These are phyloP conservation scores for Delphinus delphis DNA, from an alignment of 2,113 vertebrate genomes.

Conservation along the genomic window DNA sequence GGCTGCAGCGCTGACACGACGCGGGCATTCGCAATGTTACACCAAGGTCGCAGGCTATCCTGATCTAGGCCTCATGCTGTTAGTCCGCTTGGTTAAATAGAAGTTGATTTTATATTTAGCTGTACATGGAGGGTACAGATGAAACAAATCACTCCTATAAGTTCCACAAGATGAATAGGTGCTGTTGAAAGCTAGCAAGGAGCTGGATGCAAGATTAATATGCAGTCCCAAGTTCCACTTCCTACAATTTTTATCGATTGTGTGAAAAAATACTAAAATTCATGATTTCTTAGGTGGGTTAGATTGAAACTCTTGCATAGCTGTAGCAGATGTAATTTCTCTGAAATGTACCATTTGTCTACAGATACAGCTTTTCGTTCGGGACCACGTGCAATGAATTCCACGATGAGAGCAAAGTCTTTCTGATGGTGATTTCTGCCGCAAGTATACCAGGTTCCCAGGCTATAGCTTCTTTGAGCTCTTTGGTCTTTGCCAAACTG, in stretches of 20 bases:
- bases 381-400: slow-evolving; percentile 61
- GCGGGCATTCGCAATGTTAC: slow-evolving; percentile 32
- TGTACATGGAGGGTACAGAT: slow-evolving; percentile 76
- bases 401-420: neutral
- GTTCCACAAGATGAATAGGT: slow-evolving; percentile 82
- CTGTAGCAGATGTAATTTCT: slow-evolving; percentile 72
- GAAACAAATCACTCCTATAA: slow-evolving; percentile 83
- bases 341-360: slow-evolving; percentile 75
- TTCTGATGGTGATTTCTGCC: neutral
- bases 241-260: slow-evolving; percentile 84
- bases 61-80: slow-evolving; percentile 72
- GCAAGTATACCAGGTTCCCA: neutral
- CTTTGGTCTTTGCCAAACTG: slow-evolving; percentile 43
- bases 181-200: slow-evolving; percentile 79
- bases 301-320: slow-evolving; percentile 78
- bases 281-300: slow-evolving; percentile 75
- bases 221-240: slow-evolving; percentile 83
- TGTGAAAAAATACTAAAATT: slow-evolving; percentile 71
- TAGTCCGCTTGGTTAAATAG: slow-evolving; percentile 82
- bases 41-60: slow-evolving; percentile 60
- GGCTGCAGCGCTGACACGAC: slow-evolving; percentile 40
- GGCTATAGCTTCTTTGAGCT: neutral
- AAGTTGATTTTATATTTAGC: slow-evolving; percentile 83
- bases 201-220: slow-evolving; percentile 85
- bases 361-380: slow-evolving; percentile 49